phyloP scores from a whole-genome alignment of 2,797 vertebrate genomes.

The Pseudochirops corinnae region DNA sequence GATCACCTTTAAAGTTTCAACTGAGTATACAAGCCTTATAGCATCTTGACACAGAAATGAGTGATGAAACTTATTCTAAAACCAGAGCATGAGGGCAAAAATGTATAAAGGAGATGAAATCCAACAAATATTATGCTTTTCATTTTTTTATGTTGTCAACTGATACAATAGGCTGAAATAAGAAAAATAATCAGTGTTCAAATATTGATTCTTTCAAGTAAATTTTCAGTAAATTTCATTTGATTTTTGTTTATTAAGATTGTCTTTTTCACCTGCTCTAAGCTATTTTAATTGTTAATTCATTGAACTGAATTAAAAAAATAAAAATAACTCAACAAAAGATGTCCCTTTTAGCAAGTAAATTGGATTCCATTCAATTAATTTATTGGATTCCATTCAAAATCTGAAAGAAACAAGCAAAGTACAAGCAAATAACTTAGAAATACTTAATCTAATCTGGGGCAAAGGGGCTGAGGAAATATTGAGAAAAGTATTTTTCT shows the following conservation, averaged over 20 bases:
- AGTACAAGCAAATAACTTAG: background rate
- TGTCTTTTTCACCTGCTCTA: background rate
- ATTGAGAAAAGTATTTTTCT: background rate
- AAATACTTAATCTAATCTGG: background rate
- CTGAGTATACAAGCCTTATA: conserved; percentile 46
- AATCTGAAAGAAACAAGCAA: background rate
- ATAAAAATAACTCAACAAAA: conserved; percentile 37
- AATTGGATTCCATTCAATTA: conserved; percentile 1
- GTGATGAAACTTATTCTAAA: conserved; percentile 15
- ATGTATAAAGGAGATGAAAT: conserved; percentile 7
- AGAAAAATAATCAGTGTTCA: conserved; percentile 8
- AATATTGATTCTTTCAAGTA: conserved; percentile 26
- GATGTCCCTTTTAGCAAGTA: conserved; percentile 1
- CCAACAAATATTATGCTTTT: background rate
- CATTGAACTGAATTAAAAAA: conserved; percentile 9
- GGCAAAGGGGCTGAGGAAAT: background rate
- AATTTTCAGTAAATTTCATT: conserved; percentile 15
- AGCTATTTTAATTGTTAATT: conserved; percentile 43
- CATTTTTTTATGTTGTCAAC: conserved; percentile 18
- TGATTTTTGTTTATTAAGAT: background rate
- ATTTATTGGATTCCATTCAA: conserved; percentile 1
- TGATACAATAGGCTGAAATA: conserved; percentile 7
- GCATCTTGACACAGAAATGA: conserved; percentile 29
- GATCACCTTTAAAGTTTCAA: conserved; percentile 59
- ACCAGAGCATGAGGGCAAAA: background rate